These are phyloP conservation scores for Drosophila ambigua DNA, from an alignment of 1,140 invertebrate genomes.

Conservation along the genomic window DNA sequence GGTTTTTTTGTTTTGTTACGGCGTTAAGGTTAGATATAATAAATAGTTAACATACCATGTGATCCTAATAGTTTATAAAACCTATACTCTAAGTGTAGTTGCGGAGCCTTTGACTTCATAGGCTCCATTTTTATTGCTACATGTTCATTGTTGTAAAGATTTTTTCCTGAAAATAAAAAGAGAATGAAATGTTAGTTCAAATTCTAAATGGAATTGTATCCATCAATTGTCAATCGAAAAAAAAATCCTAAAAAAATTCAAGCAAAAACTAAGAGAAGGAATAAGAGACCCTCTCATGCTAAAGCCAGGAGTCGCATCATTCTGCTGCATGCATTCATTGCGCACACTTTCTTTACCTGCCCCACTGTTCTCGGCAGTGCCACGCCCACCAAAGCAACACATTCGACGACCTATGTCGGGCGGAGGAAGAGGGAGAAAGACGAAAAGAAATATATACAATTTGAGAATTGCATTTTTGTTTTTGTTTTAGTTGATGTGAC, in stretches of 20 bases:
- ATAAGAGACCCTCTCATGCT: constrained; percentile 45
- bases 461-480: constrained; percentile 34
- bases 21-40: constrained; percentile 3
- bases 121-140: constrained; percentile 99
- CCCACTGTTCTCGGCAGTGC: constrained; percentile 36
- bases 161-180: constrained; percentile 93
- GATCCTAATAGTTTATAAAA: constrained; percentile 99
- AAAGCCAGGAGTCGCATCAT: constrained; percentile 11
- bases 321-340: constrained; percentile 43
- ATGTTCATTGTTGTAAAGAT: constrained; percentile 99
- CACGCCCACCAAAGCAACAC: constrained; percentile 78
- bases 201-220: background rate
- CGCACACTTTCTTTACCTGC: constrained; percentile 52
- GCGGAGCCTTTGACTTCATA: constrained; percentile 99
- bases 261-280: constrained; percentile 5
- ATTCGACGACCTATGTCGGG: constrained; percentile 67
- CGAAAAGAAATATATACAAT: constrained; percentile 25
- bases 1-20: constrained; percentile 21
- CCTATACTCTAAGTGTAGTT: constrained; percentile 99
- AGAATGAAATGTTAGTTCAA: constrained; percentile 15
- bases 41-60: constrained; percentile 88
- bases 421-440: constrained; percentile 12
- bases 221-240: background rate
- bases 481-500: constrained; percentile 12
- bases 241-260: constrained; percentile 1